Percentiles rank a stretch among this genome's conserved stretches.
phyloP scores from a whole-genome alignment of 2,888 invertebrate genomes.

The Dromius quadrimaculatus region DNA sequence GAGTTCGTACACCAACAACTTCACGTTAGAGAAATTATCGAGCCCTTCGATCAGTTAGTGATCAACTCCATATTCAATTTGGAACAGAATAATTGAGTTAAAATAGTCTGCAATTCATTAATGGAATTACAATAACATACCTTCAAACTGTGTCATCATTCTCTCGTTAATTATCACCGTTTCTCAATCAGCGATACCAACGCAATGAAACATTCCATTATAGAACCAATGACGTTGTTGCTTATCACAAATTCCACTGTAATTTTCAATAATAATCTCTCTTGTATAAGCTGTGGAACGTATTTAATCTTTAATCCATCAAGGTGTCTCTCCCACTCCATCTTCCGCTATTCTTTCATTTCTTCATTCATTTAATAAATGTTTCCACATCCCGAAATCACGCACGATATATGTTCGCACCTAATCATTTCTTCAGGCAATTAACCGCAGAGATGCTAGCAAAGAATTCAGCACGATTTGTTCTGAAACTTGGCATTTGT shows the following conservation, averaged over 20 bases:
- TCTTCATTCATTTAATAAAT: constrained; percentile 29
- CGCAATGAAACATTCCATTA: no score
- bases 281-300: neutral
- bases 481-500: constrained; percentile 33
- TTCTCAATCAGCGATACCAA: no score
- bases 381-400: constrained; percentile 24
- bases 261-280: constrained; percentile 30
- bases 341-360: constrained; percentile 1
- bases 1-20: constrained; percentile 15
- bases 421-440: constrained; percentile 30
- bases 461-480: constrained; percentile 17
- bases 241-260: no score
- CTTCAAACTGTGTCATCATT: neutral
- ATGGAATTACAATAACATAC: constrained; percentile 16
- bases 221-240: no score
- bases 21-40: constrained; percentile 17
- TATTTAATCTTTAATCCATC: constrained; percentile 25
- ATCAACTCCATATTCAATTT: constrained; percentile 16
- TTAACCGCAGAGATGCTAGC: constrained; percentile 1
- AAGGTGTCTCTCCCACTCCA: neutral
- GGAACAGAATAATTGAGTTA: constrained; percentile 15
- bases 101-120: constrained; percentile 29
- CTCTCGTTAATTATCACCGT: no score
- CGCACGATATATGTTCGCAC: constrained; percentile 15
- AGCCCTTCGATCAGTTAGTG: constrained; percentile 4